Evolutionary conservation across 1,140 invertebrate species (phyloP), one percentile per base, ranked within the genome.

Genomic region (Cheumatopsyche charites): DNA sequence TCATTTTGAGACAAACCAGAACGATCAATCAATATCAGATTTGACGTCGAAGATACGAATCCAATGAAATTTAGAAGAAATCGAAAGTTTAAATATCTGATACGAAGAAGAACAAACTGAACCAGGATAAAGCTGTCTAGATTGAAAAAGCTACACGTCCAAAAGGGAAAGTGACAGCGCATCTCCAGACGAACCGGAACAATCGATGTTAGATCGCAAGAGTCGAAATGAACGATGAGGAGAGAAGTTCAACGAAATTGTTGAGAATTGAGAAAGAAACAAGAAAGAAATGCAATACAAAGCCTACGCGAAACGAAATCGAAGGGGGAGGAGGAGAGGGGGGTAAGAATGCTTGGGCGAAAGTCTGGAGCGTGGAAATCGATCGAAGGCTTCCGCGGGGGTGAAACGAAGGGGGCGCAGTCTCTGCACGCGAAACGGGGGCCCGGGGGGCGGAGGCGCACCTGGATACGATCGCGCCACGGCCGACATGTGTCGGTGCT

Each of bases 401-500:
- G 55, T 19, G 17, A 23, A 5, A 19, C 19, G 6, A 5, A n/a
- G 17, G 45, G 45, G 45, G 25, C 36, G 36, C 23, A n/a, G 62
- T 11, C 36, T 13, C 36, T 21, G 29, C 3, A 36, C 29, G 29
- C 29, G 9, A 9, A 36, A 36, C 29, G 29, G 9, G 29, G 3
- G 29, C 9, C 9, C 9, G 9, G 29, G 9, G 29, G 29, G 29
- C 29, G 29, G 29, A 36, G 29, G 29, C 29, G 29, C 29, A 68
- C 66, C 66, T 70, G 67, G 25, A 45, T 42, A 61, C 7, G 26
- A 61, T 11, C 58, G 52, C 17, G 67, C 67, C 29, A 70, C 67
- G 67, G 67, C 67, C 41, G 67, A 70, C 67, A 70, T 70, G 58
- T 36, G 67, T 29, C 58, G 47, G 21, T 23, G 26, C 67, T 62